Evolutionary conservation across 2,113 vertebrate species (phyloP).

Genomic region (Triplophysa dalaica): DNA sequence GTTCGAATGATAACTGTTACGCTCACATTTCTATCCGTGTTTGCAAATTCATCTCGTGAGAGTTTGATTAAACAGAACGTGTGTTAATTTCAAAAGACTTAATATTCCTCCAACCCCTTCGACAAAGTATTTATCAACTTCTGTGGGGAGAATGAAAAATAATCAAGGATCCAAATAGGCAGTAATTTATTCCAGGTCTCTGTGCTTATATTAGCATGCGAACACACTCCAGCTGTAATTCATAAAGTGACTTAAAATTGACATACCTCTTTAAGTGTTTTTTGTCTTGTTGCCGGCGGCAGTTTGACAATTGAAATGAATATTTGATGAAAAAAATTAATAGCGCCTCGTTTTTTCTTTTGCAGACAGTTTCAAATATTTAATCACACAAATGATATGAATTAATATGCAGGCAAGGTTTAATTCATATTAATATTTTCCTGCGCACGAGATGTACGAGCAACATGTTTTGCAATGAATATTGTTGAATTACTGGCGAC

Average conservation of each 20-base stretch:
- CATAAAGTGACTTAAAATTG: constrained; percentile 72
- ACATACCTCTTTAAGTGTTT: constrained; percentile 69
- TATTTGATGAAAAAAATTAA: constrained; percentile 69
- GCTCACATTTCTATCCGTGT: background rate
- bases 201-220: constrained; percentile 72
- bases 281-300: constrained; percentile 65
- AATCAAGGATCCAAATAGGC: constrained; percentile 70
- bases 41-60: constrained; percentile 14
- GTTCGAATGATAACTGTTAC: background rate
- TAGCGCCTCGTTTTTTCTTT: constrained; percentile 56
- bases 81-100: constrained; percentile 44
- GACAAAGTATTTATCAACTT: constrained; percentile 60
- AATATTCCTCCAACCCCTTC: constrained; percentile 56
- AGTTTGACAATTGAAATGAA: constrained; percentile 69
- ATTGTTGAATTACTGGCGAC: constrained; percentile 41
- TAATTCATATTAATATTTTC: constrained; percentile 53
- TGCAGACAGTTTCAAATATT: constrained; percentile 76
- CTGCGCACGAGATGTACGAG: constrained; percentile 47
- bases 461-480: constrained; percentile 48
- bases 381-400: constrained; percentile 73
- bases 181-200: constrained; percentile 71
- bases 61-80: constrained; percentile 48
- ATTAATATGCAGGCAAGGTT: constrained; percentile 66
- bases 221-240: constrained; percentile 73
- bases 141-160: constrained; percentile 74